Base-by-base conservation (phyloP, 2,888 invertebrate species). In the Cremastinae sp. region DNA sequence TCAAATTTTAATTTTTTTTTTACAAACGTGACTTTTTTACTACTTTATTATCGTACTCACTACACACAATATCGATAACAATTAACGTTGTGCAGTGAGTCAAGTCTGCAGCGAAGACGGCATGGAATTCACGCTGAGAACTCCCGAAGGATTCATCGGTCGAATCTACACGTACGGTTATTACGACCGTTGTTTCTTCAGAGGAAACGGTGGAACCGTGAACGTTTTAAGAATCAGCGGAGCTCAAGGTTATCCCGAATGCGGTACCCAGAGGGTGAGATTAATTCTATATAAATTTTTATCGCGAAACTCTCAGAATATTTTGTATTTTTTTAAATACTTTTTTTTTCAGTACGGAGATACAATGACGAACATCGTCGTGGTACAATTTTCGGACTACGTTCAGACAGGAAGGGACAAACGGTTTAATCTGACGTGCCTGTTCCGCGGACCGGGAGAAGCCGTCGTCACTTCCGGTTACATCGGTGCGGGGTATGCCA, bases 81-180 rank as follows among this genome's bases (percentile, higher is more conserved):
- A n/a, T n/a, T n/a, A n/a, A n/a, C n/a, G n/a, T 73, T 79, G 77
- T 85, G 88, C 84, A 97, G 97, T 97, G 64, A 95, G 95, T 62
- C 97, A 97, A 92, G 94, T 96, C 0, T 97, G 97, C 89, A 96
- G 95, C 84, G 96, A 97, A 90, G 97, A 97, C 87, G 97, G 97
- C 0, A 97, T 97, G 97, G 97, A 97, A 88, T 97, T 97, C 86
- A 96, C 96, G 0, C 91, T 97, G 62, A 92, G 95, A 75, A 95
- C 97, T 0, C 96, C 96, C 0, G 97, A 97, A 92, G 96, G 95
- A 8, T 97, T 97, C 89, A 93, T 95, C 81, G 97, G 97, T 1
- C 92, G 97, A 62, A 97, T 97, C 89, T 97, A 97, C 89, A 96
- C 97, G 0, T 96, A 97, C 84, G 97, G 97, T 0, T 97, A 94